phyloP scores from a whole-genome alignment of 2,888 invertebrate genomes.

The Caenorhabditis angaria region DNA sequence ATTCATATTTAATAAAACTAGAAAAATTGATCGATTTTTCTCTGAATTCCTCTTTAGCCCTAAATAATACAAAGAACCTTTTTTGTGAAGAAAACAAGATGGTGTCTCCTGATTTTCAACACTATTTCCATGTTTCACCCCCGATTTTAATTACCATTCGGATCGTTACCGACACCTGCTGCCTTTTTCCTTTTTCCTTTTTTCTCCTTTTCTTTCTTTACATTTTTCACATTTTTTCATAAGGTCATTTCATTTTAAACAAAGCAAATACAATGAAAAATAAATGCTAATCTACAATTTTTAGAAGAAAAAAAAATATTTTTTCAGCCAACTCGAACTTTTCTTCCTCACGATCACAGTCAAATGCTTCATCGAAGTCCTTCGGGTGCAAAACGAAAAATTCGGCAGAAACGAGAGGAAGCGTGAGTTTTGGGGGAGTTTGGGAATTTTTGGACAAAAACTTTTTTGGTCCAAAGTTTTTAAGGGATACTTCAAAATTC shows the following conservation, averaged over 20 bases:
- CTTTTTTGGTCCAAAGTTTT: too few relatives aligned
- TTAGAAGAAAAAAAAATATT: conserved; percentile 7
- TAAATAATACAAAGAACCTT: too few relatives aligned
- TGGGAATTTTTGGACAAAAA: too few relatives aligned
- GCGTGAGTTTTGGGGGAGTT: neutral
- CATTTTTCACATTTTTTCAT: conserved; percentile 4
- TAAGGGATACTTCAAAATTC: too few relatives aligned
- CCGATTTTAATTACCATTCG: neutral
- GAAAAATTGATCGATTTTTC: too few relatives aligned
- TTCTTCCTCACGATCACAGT: conserved; percentile 34
- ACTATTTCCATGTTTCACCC: neutral
- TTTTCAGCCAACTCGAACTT: conserved; percentile 48
- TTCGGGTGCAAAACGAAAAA: conserved; percentile 64
- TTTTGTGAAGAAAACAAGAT: neutral
- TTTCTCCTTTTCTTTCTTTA: conserved; percentile 4
- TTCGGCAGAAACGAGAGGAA: conserved; percentile 55
- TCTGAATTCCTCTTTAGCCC: too few relatives aligned
- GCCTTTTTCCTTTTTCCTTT: conserved; percentile 3
- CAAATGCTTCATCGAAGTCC: conserved; percentile 64
- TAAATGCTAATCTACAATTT: too few relatives aligned
- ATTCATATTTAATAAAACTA: too few relatives aligned
- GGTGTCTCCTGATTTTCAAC: neutral
- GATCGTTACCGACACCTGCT: conserved; percentile 7
- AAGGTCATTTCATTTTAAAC: neutral
- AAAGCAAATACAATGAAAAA: neutral